These are phyloP conservation scores for Cherax destructor DNA, from an alignment of 1,140 invertebrate genomes.

Conservation along the genomic window DNA sequence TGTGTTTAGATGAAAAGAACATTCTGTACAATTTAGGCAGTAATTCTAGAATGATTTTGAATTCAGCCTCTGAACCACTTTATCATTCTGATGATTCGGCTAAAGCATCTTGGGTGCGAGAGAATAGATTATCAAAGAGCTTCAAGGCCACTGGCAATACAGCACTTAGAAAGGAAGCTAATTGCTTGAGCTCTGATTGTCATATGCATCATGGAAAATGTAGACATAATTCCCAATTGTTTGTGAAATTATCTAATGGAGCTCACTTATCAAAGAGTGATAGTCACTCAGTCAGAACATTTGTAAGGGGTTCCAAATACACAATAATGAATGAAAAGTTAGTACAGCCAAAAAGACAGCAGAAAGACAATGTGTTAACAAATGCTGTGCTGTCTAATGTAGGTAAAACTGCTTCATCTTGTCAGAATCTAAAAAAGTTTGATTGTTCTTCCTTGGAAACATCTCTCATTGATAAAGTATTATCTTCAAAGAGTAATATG, in stretches of 20 bases:
- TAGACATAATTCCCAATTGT: conserved; percentile 25
- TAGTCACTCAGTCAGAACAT: background rate
- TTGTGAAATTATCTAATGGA: conserved; percentile 11
- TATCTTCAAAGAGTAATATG: background rate
- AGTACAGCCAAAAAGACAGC: background rate
- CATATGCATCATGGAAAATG: background rate
- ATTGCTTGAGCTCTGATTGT: background rate
- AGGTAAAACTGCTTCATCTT: background rate
- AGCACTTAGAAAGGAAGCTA: background rate
- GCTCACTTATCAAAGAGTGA: conserved; percentile 48
- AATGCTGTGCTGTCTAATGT: background rate
- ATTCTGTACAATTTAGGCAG: background rate
- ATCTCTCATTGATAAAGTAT: background rate
- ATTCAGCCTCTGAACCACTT: background rate
- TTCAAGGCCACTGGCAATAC: background rate
- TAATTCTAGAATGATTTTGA: background rate
- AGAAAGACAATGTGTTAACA: background rate
- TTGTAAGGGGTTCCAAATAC: background rate
- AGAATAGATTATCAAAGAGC: conserved; percentile 22
- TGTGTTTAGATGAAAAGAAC: background rate
- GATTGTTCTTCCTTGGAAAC: background rate
- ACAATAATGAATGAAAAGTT: background rate
- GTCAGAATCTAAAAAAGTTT: background rate
- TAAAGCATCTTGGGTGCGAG: background rate
- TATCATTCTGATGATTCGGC: background rate